Evolutionary conservation across 2,888 invertebrate genomes (phyloP), one percentile per base, ranked within the genome.

Genomic region (Aphidoletes aphidimyza): DNA sequence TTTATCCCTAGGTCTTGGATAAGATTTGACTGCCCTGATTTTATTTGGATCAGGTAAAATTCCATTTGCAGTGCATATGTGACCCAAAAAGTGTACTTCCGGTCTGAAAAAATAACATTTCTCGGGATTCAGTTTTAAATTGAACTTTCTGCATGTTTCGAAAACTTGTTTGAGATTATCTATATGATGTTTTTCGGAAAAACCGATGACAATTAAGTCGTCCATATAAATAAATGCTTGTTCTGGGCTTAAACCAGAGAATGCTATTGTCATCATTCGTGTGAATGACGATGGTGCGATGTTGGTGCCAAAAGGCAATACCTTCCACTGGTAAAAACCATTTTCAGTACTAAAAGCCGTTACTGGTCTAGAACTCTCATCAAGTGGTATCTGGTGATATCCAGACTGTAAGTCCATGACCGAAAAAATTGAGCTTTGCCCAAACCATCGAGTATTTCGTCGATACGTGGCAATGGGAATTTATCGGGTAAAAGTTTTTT

Each of bases 261-360:
- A 87, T 19, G 87, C 86, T 1, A 87, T 86, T 9, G 86, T 83
- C 87, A 88, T 87, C 86, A 87, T 87, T 81, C 87, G 37, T 54
- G 86, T 86, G 85, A 88, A 88, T 47, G 86, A 86, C 36, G 85
- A 85, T 0, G 86, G 86, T 69, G 85, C 86, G 17, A 86, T 85
- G 17, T 85, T 86, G 36, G 87, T 84, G 6, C 87, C 87, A 85
- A 87, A 87, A n/a, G 87, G 87, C 9, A 87, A 83, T 84, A 86
- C 83, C 30, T 85, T 86, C 42, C 86, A 87, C 85, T 86, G 84
- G 84, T 85, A 87, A 81, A 85, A 85, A 19, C 86, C 87, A n/a
- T 69, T 17, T 69, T 86, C 42, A n/a, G n/a, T n/a, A n/a, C n/a
- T n/a, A n/a, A n/a, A n/a, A n/a, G n/a, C n/a, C n/a, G n/a, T n/a